Percentiles rank a stretch among this genome's conserved stretches.
Conservation (phyloP, 2,888 invertebrate species). For the Athalia cordata region DNA sequence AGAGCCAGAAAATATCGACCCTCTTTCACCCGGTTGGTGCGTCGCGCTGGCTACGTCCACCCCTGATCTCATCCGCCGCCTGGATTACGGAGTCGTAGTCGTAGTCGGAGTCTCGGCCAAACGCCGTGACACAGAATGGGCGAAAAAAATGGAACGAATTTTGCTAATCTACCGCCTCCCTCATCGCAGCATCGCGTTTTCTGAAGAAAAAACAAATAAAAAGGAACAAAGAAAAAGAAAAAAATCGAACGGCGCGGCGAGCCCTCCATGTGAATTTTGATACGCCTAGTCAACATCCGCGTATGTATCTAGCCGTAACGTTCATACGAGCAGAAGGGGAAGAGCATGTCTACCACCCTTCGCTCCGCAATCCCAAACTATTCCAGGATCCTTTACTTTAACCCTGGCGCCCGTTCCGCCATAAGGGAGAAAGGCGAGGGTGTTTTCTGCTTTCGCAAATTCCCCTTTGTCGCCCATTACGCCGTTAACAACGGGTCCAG, state of each 20-base stretch:
- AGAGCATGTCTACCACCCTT: no score
- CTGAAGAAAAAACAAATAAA: not conserved
- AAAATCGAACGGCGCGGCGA: no score
- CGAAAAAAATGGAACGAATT: no score
- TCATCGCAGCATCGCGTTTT: no score
- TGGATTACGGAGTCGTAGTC: not conserved
- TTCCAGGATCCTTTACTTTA: constrained; percentile 22
- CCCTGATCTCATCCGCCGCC: no score
- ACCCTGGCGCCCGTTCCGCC: constrained; percentile 20
- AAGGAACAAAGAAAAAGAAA: not conserved
- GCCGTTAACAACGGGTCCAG: constrained; percentile 5
- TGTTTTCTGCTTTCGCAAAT: constrained; percentile 58
- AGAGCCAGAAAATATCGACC: constrained; percentile 62
- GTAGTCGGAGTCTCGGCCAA: not conserved
- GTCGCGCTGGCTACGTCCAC: not conserved
- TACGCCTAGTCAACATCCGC: constrained; percentile 3
- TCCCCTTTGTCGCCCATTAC: constrained; percentile 56
- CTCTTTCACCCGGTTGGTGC: not conserved
- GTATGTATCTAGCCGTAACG: no score
- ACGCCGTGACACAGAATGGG: no score
- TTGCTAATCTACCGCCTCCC: no score
- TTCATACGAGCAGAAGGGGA: no score
- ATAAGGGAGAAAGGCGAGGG: constrained; percentile 43
- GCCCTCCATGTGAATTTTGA: no score
- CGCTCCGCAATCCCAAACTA: constrained; percentile 2